These are phyloP conservation scores for Rattus rattus DNA, from an alignment of 2,113 vertebrate species.

Conservation along the genomic window DNA sequence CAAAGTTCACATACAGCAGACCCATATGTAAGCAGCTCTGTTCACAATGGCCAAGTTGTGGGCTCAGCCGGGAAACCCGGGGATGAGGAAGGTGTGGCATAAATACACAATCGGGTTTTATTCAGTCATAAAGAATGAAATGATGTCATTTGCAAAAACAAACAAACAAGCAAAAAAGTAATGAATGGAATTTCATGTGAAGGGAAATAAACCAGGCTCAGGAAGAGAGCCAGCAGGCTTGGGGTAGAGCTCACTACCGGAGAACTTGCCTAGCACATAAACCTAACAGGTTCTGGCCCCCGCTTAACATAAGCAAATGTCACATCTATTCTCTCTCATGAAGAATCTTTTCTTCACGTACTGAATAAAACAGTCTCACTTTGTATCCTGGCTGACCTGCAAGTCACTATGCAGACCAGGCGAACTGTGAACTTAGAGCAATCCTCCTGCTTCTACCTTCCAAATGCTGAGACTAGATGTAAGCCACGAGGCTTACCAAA, in stretches of 20 bases:
- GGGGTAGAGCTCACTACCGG: not conserved
- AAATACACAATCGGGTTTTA: not conserved
- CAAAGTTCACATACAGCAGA: not conserved
- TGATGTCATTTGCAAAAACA: not conserved
- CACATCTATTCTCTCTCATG: no score
- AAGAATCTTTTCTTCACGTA: no score
- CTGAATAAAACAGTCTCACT: no score
- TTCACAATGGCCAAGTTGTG: not conserved
- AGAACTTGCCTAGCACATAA: not conserved
- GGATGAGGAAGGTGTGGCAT: not conserved
- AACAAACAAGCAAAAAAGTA: not conserved
- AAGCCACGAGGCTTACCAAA: not conserved
- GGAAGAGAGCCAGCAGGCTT: not conserved
- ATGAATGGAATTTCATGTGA: not conserved
- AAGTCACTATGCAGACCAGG: no score
- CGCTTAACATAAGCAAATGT: not conserved
- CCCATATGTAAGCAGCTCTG: not conserved
- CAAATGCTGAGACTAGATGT: not conserved
- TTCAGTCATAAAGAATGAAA: not conserved
- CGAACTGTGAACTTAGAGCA: no score
- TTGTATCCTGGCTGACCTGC: no score
- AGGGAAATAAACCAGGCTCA: not conserved
- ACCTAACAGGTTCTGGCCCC: not conserved
- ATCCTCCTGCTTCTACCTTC: no score
- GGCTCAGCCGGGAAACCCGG: not conserved